Percentiles rank a stretch among this genome's conserved stretches.
phyloP scores from a whole-genome alignment of 2,797 vertebrate species.

The Premnoplex brunnescens region DNA sequence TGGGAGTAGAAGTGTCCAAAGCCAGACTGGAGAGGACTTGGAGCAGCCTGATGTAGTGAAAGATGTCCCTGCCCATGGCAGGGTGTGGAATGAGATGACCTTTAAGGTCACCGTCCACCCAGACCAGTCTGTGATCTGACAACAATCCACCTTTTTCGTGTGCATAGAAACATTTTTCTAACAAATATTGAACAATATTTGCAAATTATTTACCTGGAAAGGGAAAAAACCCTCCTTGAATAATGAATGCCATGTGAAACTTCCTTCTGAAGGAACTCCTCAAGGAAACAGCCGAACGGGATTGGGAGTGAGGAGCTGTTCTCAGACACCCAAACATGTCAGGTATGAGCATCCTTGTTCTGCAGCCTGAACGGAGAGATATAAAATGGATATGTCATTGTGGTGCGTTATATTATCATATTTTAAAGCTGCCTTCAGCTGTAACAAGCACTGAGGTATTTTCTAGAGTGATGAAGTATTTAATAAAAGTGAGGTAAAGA shows the following conservation, averaged over 20 bases:
- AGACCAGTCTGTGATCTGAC: neutral
- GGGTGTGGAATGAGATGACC: no score
- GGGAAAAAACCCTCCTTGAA: neutral
- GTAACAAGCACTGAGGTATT: slow-evolving; percentile 52
- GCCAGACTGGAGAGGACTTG: neutral
- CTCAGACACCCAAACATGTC: neutral
- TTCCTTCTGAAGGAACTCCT: neutral
- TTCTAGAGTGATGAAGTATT: slow-evolving; percentile 67
- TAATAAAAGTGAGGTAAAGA: slow-evolving; percentile 71
- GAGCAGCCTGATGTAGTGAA: rapidly evolving
- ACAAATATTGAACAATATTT: neutral
- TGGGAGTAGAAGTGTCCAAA: rapidly evolving
- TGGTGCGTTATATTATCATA: neutral
- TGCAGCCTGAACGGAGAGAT: neutral
- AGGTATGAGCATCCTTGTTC: neutral
- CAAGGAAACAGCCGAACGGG: neutral
- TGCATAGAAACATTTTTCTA: rapidly evolving
- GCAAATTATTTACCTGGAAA: neutral
- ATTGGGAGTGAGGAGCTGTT: neutral
- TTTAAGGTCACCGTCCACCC: neutral
- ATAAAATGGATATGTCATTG: neutral
- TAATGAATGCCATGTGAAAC: neutral
- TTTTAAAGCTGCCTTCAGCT: slow-evolving; percentile 16
- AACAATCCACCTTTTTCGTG: neutral
- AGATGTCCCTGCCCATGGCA: neutral